phyloP scores from a whole-genome alignment of 2,888 invertebrate genomes.

The Linyphia triangularis region DNA sequence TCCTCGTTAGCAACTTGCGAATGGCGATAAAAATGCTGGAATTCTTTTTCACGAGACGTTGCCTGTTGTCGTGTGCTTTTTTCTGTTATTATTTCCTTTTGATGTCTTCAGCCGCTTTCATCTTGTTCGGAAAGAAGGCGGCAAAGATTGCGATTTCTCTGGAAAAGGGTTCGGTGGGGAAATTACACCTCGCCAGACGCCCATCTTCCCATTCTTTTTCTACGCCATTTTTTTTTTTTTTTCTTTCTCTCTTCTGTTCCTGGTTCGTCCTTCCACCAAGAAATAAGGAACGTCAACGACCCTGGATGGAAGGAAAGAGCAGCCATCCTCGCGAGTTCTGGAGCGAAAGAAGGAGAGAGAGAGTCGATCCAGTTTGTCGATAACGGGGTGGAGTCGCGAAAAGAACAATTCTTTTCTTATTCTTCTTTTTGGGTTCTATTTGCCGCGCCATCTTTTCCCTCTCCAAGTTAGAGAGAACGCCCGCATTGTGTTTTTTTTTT shows the following conservation, averaged over 20 bases:
- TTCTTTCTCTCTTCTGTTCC: conserved; percentile 33
- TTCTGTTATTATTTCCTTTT: conserved; percentile 7
- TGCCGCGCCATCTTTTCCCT: conserved; percentile 1
- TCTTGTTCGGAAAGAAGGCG: conserved; percentile 22
- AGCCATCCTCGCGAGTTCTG: conserved; percentile 40
- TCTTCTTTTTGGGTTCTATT: background rate
- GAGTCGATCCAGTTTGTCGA: conserved; percentile 73
- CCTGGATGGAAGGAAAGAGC: conserved; percentile 9
- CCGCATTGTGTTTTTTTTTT: conserved; percentile 29
- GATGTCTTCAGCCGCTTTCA: conserved; percentile 26
- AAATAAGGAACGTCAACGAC: conserved; percentile 70
- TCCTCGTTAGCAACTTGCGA: background rate
- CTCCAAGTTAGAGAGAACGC: conserved; percentile 47
- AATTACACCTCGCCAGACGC: conserved; percentile 51
- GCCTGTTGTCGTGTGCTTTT: background rate
- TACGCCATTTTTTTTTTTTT: conserved; percentile 3
- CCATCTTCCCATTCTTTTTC: background rate
- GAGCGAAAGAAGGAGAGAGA: background rate
- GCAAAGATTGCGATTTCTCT: conserved; percentile 51
- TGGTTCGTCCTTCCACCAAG: conserved; percentile 16
- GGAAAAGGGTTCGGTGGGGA: conserved; percentile 65
- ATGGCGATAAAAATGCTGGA: background rate
- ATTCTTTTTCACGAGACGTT: background rate
- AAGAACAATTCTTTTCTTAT: conserved; percentile 40
- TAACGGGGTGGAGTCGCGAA: conserved; percentile 64